A percentile compares a stretch with the other conserved stretches of the same genome.
Conservation (phyloP, 2,888 invertebrate species). For the Stenotaenia linearis region DNA sequence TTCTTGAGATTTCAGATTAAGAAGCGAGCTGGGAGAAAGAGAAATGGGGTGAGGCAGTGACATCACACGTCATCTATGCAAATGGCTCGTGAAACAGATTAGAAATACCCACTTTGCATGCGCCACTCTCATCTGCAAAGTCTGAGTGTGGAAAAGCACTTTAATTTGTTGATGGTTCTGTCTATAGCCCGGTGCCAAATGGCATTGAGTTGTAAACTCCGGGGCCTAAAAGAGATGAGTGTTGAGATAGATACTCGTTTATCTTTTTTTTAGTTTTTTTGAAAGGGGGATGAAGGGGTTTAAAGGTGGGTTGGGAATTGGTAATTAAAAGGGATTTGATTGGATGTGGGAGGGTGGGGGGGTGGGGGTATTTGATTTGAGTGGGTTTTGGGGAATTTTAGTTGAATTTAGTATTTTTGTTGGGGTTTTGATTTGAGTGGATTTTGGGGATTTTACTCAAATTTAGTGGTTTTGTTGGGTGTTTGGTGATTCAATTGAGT, state of each 20-base stretch:
- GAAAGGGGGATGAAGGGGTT: neutral
- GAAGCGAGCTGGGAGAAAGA: neutral
- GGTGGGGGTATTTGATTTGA: no score
- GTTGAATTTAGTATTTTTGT: no score
- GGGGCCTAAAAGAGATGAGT: neutral
- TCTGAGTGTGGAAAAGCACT: neutral
- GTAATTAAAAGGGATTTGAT: neutral
- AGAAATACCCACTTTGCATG: neutral
- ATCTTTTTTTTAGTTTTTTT: neutral
- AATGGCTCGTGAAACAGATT: constrained; percentile 9
- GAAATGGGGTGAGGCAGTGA: neutral
- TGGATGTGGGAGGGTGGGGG: no score
- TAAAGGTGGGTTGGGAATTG: neutral
- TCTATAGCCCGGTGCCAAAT: neutral
- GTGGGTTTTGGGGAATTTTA: no score
- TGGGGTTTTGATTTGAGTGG: no score
- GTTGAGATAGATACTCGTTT: neutral
- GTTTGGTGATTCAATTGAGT: no score
- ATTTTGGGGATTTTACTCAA: no score
- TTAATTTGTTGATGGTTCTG: constrained; percentile 9
- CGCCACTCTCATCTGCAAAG: neutral
- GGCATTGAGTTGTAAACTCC: neutral
- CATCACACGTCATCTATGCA: constrained; percentile 9
- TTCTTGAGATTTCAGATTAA: constrained; percentile 2
- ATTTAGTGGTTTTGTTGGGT: no score